Conservation (phyloP, 2,888 invertebrate genomes). For the Abrostola triplasia region DNA sequence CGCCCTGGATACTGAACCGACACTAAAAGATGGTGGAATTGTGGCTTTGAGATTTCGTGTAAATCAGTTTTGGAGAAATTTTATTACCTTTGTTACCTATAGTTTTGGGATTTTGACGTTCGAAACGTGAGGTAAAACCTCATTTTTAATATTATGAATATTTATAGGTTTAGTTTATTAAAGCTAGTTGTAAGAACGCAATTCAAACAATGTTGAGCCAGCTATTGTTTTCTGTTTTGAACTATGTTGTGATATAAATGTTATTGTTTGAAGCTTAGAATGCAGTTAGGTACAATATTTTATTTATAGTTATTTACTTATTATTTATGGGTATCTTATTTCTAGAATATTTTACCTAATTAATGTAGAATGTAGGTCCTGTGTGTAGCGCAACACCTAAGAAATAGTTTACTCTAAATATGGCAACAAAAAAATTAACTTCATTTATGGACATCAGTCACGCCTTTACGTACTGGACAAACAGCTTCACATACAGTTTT, state of each 20-base stretch:
- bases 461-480: slow-evolving; percentile 29
- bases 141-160: too few species aligned
- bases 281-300: slow-evolving; percentile 5
- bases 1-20: slow-evolving; percentile 60
- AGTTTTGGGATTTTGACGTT: neutral
- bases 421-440: slow-evolving; percentile 24
- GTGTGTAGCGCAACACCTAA: slow-evolving; percentile 43
- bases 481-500: slow-evolving; percentile 28
- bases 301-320: slow-evolving; percentile 14
- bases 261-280: too few species aligned
- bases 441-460: slow-evolving; percentile 44
- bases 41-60: slow-evolving; percentile 4
- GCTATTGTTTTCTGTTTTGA: too few species aligned
- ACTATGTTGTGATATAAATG: too few species aligned
- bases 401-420: slow-evolving; percentile 22
- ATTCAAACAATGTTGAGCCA: too few species aligned
- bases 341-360: slow-evolving; percentile 12
- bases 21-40: slow-evolving; percentile 46
- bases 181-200: too few species aligned
- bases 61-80: neutral
- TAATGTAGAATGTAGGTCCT: slow-evolving; percentile 37
- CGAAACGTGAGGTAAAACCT: too few species aligned
- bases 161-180: too few species aligned
- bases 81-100: neutral
- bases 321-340: slow-evolving; percentile 20